phyloP scores from a whole-genome alignment of 2,888 invertebrate species.

The Caenorhabditis sp. region DNA sequence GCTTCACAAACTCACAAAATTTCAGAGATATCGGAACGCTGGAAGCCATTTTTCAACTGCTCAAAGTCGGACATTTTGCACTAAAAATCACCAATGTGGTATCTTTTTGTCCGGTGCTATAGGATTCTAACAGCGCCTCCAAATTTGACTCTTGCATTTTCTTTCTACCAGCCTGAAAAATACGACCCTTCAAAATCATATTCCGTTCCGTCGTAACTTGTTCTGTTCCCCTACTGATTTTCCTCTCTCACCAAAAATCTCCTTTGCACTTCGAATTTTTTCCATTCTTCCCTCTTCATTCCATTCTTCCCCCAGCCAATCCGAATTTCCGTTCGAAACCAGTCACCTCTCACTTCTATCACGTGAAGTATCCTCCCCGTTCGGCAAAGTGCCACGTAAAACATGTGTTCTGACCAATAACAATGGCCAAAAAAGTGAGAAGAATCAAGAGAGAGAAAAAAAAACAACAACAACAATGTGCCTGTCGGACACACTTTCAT shows the following conservation, averaged over 20 bases:
- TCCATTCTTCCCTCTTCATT: not conserved
- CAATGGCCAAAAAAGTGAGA: conserved; percentile 14
- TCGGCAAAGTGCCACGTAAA: not conserved
- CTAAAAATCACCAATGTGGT: no score
- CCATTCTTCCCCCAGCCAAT: not conserved
- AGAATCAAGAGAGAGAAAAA: conserved; percentile 7
- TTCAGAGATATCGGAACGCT: no score
- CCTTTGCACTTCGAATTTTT: conserved; percentile 17
- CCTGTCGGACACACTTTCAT: conserved; percentile 27
- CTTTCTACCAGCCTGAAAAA: no score
- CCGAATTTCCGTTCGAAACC: conserved; percentile 34
- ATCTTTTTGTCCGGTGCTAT: no score
- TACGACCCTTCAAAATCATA: no score
- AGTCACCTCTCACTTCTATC: not conserved
- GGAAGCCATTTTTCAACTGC: no score
- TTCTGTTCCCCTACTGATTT: not conserved
- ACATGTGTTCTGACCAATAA: conserved; percentile 30
- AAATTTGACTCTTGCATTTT: no score
- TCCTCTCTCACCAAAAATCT: not conserved
- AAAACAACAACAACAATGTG: conserved; percentile 29
- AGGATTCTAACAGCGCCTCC: no score
- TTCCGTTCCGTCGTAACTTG: no score
- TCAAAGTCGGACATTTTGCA: no score
- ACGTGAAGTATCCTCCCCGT: conserved; percentile 3
- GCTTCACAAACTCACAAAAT: no score